phyloP scores from a whole-genome alignment of 1,140 invertebrate species.

The Arion vulgaris region DNA sequence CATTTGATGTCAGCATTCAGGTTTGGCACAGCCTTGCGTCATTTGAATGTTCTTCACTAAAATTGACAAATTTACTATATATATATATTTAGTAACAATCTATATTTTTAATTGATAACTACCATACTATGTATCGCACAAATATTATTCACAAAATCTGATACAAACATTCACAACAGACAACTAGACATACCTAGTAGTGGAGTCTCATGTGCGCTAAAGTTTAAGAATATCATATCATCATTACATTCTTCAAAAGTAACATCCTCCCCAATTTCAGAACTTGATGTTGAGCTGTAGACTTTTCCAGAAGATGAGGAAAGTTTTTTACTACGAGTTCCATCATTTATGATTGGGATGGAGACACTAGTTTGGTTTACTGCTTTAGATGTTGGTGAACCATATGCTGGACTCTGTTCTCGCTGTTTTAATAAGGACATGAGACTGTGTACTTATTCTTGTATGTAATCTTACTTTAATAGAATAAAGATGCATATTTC shows the following conservation, averaged over 20 bases:
- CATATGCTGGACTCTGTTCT: background rate
- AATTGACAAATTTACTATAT: too few species aligned
- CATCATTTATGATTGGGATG: background rate
- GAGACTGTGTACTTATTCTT: background rate
- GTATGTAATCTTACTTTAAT: too few species aligned
- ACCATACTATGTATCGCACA: too few species aligned
- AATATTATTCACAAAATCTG: too few species aligned
- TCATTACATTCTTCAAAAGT: slow-evolving; percentile 18
- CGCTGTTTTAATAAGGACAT: background rate
- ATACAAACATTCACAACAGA: too few species aligned
- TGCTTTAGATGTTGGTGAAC: background rate
- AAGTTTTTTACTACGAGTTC: background rate
- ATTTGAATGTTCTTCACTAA: too few species aligned
- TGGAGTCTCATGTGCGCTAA: slow-evolving; percentile 47
- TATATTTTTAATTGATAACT: too few species aligned
- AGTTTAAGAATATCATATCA: slow-evolving; percentile 53
- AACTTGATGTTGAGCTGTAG: slow-evolving; percentile 18
- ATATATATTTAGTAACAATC: too few species aligned
- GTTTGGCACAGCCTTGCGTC: too few species aligned
- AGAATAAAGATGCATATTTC: too few species aligned
- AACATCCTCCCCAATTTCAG: slow-evolving; percentile 3
- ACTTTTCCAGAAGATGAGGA: background rate
- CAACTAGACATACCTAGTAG: slow-evolving; percentile 58
- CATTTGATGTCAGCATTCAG: too few species aligned
- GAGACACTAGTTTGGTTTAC: background rate